Evolutionary conservation across 1,140 invertebrate species (phyloP).

Genomic region (Tribolium madens): DNA sequence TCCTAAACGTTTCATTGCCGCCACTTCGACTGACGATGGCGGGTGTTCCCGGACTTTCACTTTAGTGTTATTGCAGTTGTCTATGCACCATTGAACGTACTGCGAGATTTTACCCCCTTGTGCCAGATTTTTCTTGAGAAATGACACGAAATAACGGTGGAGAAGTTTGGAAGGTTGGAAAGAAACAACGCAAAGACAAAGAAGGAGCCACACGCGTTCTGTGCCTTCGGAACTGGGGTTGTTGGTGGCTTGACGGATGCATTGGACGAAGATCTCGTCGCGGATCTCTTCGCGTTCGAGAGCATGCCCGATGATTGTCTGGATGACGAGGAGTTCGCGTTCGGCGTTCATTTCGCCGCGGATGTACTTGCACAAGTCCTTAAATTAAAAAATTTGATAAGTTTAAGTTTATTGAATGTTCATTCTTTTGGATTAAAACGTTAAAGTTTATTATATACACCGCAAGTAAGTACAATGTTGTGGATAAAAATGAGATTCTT

Average conservation of each 20-base stretch:
- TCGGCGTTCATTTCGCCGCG: conserved; percentile 87
- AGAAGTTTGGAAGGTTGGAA: conserved; percentile 93
- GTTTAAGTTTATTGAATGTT: too few relatives aligned
- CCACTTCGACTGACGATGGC: conserved; percentile 93
- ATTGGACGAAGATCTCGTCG: conserved; percentile 91
- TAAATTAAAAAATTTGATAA: too few relatives aligned
- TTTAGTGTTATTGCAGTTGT: conserved; percentile 90
- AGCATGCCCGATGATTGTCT: conserved; percentile 86
- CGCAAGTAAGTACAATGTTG: too few relatives aligned
- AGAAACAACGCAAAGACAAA: conserved; percentile 90
- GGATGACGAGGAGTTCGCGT: conserved; percentile 84
- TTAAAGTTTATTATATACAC: too few relatives aligned
- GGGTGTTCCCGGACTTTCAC: conserved; percentile 85
- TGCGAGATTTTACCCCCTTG: conserved; percentile 81
- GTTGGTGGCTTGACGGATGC: conserved; percentile 86
- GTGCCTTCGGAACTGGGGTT: conserved; percentile 86
- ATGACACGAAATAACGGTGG: conserved; percentile 83
- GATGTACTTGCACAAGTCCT: conserved; percentile 90
- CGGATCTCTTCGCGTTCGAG: conserved; percentile 89
- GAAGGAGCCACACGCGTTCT: conserved; percentile 87
- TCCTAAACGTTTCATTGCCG: conserved; percentile 90
- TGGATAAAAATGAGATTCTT: too few relatives aligned
- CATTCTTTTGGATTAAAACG: too few relatives aligned
- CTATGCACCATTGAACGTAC: conserved; percentile 94
- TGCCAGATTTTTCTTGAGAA: conserved; percentile 79